A percentile compares a stretch with the other conserved stretches of the same genome.
Conservation (phyloP, 2,888 invertebrate genomes). For the Lepidochitona cinerea region DNA sequence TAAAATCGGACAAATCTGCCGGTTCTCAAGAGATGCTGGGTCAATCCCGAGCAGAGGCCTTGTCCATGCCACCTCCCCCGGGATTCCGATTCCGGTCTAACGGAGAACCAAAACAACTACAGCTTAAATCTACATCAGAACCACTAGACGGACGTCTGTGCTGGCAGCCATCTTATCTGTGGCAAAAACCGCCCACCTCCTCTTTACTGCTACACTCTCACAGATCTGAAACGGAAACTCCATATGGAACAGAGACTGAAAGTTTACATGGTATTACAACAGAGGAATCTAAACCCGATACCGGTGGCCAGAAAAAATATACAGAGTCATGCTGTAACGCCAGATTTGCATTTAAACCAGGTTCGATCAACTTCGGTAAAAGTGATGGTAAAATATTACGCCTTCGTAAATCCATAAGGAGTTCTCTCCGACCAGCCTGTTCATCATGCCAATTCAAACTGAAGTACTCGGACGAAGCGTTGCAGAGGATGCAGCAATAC, state of each 20-base stretch:
- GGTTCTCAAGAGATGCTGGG: neutral
- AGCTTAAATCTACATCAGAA: neutral
- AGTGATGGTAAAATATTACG: conserved; percentile 9
- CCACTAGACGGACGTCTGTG: neutral
- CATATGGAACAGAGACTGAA: neutral
- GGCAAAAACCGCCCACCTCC: neutral
- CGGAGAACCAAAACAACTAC: conserved; percentile 34
- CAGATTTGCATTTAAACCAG: conserved; percentile 36
- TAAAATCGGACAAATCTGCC: neutral
- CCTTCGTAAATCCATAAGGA: neutral
- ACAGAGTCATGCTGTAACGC: conserved; percentile 26
- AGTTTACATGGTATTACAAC: neutral
- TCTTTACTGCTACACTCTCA: neutral
- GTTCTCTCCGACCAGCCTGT: conserved; percentile 17
- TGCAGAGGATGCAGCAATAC: neutral
- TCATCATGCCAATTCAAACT: conserved; percentile 42
- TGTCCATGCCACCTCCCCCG: conserved; percentile 30
- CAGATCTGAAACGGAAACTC: neutral
- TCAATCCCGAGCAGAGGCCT: neutral
- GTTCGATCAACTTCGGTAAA: conserved; percentile 22
- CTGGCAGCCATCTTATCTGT: neutral
- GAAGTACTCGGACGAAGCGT: conserved; percentile 28
- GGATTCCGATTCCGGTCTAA: conserved; percentile 48
- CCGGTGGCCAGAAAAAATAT: conserved; percentile 20
- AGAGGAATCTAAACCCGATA: neutral